phyloP scores from a whole-genome alignment of 1,140 invertebrate species.

The Caerostris extrusa region DNA sequence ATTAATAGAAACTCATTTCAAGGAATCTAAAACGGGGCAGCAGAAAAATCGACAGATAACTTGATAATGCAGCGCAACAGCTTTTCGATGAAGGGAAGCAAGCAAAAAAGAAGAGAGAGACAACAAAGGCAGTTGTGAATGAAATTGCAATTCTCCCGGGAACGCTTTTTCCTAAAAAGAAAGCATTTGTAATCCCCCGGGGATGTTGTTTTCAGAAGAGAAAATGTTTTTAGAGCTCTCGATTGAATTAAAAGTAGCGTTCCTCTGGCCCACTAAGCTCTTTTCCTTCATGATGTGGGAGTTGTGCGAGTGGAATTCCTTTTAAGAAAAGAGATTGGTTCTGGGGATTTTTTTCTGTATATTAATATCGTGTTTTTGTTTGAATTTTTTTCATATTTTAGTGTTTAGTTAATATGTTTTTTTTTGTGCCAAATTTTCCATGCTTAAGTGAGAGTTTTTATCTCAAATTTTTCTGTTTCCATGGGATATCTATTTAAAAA shows the following conservation, averaged over 20 bases:
- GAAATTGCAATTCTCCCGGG: constrained; percentile 36
- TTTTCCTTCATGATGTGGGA: not conserved
- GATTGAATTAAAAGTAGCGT: constrained; percentile 49
- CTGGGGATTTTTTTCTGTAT: not conserved
- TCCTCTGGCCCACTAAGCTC: not conserved
- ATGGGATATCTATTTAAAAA: no score
- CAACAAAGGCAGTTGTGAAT: not conserved
- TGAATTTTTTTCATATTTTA: no score
- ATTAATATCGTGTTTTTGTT: no score
- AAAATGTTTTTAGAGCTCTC: constrained; percentile 58
- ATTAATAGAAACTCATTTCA: not conserved
- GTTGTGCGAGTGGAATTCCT: not conserved
- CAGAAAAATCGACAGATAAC: not conserved
- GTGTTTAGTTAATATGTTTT: no score
- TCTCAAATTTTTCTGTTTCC: no score
- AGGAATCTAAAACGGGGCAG: not conserved
- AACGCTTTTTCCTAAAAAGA: not conserved
- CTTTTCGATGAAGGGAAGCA: not conserved
- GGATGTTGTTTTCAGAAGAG: constrained; percentile 19
- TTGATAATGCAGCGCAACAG: constrained; percentile 51
- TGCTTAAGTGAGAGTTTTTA: no score
- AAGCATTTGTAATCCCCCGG: constrained; percentile 23
- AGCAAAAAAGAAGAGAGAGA: not conserved
- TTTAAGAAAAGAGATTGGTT: not conserved
- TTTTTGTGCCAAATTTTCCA: no score